phyloP scores from a whole-genome alignment of 2,113 vertebrate genomes.

The Ranitomeya imitator region DNA sequence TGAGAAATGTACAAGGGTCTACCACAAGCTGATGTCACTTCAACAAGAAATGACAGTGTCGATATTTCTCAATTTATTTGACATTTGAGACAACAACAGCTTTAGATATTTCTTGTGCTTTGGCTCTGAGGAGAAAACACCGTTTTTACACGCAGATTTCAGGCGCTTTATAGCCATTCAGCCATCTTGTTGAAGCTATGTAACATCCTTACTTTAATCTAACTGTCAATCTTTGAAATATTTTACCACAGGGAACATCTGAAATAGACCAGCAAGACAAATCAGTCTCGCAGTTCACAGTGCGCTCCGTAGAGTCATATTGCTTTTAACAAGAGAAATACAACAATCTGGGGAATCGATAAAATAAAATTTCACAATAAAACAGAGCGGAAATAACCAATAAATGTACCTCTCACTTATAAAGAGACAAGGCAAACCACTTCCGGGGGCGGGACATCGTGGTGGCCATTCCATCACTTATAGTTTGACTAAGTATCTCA shows the following conservation, averaged over 20 bases:
- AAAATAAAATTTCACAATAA: constrained; percentile 48
- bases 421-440: neutral
- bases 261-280: constrained; percentile 55
- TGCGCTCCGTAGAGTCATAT: constrained; percentile 53
- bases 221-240: constrained; percentile 57
- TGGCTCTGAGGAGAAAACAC: constrained; percentile 15
- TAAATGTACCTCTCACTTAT: constrained; percentile 39
- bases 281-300: constrained; percentile 45
- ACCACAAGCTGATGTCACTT: constrained; percentile 4
- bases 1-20: constrained; percentile 24
- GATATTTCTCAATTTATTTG: constrained; percentile 52
- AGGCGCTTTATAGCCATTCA: constrained; percentile 42
- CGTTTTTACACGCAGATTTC: constrained; percentile 33
- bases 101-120: constrained; percentile 24
- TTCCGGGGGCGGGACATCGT: too few relatives aligned
- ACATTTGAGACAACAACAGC: constrained; percentile 37
- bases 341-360: constrained; percentile 51
- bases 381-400: constrained; percentile 47
- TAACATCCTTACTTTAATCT: constrained; percentile 57
- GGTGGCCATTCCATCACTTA: too few relatives aligned
- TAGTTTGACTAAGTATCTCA: too few relatives aligned
- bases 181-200: constrained; percentile 57
- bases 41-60: constrained; percentile 33
- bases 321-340: constrained; percentile 58
- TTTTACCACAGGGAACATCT: constrained; percentile 57